phyloP scores from a whole-genome alignment of 2,113 vertebrate species.

The Clarias gariepinus region DNA sequence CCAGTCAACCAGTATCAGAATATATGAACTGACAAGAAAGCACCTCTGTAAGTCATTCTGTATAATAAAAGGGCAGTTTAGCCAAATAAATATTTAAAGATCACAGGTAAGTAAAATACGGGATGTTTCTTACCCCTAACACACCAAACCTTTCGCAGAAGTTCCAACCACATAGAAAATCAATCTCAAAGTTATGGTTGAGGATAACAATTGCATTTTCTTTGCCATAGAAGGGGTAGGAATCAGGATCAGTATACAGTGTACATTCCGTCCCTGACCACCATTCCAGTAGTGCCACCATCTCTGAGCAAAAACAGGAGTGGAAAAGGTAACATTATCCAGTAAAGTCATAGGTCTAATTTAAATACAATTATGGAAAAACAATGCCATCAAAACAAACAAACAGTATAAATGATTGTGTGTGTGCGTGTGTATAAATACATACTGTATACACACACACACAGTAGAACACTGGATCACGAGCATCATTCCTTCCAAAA shows the following conservation, averaged over 20 bases:
- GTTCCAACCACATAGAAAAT: slow-evolving; percentile 96
- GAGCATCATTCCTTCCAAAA: too few species aligned
- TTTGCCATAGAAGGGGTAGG: slow-evolving; percentile 80
- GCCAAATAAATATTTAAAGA: background rate
- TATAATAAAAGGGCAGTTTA: background rate
- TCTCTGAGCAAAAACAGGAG: slow-evolving; percentile 77
- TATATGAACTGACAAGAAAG: background rate
- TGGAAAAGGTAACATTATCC: slow-evolving; percentile 10
- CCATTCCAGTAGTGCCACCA: slow-evolving; percentile 94
- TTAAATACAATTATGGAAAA: background rate
- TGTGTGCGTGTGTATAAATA: too few species aligned
- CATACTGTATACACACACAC: too few species aligned
- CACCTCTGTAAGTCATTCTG: background rate
- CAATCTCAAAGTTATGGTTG: slow-evolving; percentile 95
- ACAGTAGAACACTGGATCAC: too few species aligned
- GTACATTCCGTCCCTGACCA: slow-evolving; percentile 93
- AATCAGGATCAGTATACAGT: slow-evolving; percentile 84
- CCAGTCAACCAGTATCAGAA: background rate
- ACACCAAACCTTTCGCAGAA: slow-evolving; percentile 92
- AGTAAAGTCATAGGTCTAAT: background rate
- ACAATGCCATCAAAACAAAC: background rate
- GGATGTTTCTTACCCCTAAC: slow-evolving; percentile 82
- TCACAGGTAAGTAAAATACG: background rate
- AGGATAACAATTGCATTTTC: slow-evolving; percentile 93
- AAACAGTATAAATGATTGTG: background rate